Conservation (phyloP, 1,140 invertebrate genomes). For the Drosophila hydei region DNA sequence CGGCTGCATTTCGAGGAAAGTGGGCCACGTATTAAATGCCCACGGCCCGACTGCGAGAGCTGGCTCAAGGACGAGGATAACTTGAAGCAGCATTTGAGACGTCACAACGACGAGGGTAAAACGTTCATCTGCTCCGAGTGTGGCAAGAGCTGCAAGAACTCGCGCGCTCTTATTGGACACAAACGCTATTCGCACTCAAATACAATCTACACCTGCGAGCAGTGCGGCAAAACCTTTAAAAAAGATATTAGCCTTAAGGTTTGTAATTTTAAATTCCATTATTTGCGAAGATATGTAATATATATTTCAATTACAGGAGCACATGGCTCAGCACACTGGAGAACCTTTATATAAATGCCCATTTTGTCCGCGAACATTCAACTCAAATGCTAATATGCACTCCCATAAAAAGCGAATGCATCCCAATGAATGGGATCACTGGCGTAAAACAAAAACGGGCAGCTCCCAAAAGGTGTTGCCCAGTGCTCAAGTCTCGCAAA, state of each 20-base stretch:
- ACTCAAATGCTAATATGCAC: constrained; percentile 83
- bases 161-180: constrained; percentile 72
- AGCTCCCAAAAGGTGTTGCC: constrained; percentile 71
- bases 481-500: constrained; percentile 71
- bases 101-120: constrained; percentile 74
- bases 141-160: constrained; percentile 76
- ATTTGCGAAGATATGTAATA: neutral
- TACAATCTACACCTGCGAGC: constrained; percentile 75
- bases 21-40: constrained; percentile 76
- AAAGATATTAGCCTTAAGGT: constrained; percentile 79
- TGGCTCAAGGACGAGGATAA: constrained; percentile 81
- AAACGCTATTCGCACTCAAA: constrained; percentile 78
- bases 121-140: constrained; percentile 71
- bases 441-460: constrained; percentile 76
- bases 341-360: constrained; percentile 79
- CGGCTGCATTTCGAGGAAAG: constrained; percentile 78
- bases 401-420: constrained; percentile 82
- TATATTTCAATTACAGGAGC: constrained; percentile 60
- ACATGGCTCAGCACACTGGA: constrained; percentile 81
- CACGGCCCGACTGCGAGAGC: constrained; percentile 72
- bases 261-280: neutral
- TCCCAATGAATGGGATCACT: constrained; percentile 78
- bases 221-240: constrained; percentile 81
- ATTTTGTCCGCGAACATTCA: constrained; percentile 79
- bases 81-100: constrained; percentile 71